Conservation (phyloP, 2,888 invertebrate species). For the Acholoe squamosa region DNA sequence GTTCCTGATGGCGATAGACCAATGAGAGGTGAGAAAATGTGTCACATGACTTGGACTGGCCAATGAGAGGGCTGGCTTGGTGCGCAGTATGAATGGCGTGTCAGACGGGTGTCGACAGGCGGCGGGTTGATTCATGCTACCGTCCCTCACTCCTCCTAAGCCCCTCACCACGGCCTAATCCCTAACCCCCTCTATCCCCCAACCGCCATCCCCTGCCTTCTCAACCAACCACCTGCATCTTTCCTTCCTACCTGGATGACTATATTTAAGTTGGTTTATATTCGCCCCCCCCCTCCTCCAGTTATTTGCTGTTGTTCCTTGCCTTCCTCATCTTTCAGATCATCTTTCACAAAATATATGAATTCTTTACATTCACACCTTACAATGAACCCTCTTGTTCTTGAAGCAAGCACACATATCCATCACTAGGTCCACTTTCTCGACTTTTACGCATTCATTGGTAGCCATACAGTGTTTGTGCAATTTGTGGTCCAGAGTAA, state of each 20-base stretch:
- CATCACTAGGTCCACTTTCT: no score
- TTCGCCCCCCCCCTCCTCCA: background rate
- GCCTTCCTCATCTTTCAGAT: background rate
- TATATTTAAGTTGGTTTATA: background rate
- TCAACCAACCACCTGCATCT: background rate
- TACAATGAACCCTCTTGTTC: no score
- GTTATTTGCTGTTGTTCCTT: no score
- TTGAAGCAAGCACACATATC: no score
- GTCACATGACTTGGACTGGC: background rate
- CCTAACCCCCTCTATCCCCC: background rate
- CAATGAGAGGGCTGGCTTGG: background rate
- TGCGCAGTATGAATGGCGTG: background rate
- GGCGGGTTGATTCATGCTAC: background rate
- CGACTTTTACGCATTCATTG: no score
- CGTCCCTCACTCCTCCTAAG: slow-evolving; percentile 14
- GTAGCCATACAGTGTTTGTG: no score
- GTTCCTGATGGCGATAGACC: background rate
- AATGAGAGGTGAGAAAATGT: background rate
- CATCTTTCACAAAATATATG: no score
- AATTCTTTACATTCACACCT: no score
- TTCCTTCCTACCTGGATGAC: background rate
- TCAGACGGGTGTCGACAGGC: background rate
- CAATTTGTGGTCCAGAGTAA: no score
- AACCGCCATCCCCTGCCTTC: background rate
- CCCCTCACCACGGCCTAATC: background rate